Percentiles rank a stretch among this genome's conserved stretches.
Evolutionary conservation across 1,140 invertebrate species (phyloP).

Genomic region (Scaptomyza pallida): DNA sequence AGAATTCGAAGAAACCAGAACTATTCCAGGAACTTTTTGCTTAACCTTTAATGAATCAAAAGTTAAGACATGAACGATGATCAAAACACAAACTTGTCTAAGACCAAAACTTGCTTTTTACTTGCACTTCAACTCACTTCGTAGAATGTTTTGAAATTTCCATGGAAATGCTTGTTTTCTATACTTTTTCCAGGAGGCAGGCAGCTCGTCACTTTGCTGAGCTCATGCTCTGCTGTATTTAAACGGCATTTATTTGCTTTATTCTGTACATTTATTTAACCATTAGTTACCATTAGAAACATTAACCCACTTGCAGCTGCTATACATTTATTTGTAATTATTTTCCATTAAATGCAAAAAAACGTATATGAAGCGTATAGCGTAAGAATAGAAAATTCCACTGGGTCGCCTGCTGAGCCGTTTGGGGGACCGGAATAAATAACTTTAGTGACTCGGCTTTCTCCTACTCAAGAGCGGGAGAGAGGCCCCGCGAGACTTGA

Average conservation of each 20-base stretch:
- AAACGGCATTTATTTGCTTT: background rate
- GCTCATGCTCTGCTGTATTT: background rate
- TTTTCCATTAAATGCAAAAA: constrained; percentile 75
- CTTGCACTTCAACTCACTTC: too few relatives aligned
- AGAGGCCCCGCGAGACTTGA: constrained; percentile 62
- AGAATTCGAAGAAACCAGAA: too few relatives aligned
- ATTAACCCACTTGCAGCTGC: constrained; percentile 50
- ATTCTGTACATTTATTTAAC: constrained; percentile 34
- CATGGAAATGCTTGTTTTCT: background rate
- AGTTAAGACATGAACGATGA: too few relatives aligned
- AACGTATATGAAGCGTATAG: background rate
- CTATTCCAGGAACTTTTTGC: background rate
- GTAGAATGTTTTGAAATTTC: too few relatives aligned
- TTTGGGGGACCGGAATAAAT: constrained; percentile 46
- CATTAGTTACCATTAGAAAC: constrained; percentile 71
- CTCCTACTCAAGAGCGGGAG: background rate
- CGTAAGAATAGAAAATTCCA: constrained; percentile 15
- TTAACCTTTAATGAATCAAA: background rate
- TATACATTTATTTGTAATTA: constrained; percentile 74
- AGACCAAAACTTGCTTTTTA: too few relatives aligned
- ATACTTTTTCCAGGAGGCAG: too few relatives aligned
- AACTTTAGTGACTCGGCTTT: constrained; percentile 54
- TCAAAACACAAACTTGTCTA: too few relatives aligned
- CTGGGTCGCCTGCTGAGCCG: constrained; percentile 44
- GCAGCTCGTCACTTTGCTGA: too few relatives aligned